Base-by-base conservation (phyloP, 2,797 vertebrate genomes). In the Pantherophis alleghaniensis region DNA sequence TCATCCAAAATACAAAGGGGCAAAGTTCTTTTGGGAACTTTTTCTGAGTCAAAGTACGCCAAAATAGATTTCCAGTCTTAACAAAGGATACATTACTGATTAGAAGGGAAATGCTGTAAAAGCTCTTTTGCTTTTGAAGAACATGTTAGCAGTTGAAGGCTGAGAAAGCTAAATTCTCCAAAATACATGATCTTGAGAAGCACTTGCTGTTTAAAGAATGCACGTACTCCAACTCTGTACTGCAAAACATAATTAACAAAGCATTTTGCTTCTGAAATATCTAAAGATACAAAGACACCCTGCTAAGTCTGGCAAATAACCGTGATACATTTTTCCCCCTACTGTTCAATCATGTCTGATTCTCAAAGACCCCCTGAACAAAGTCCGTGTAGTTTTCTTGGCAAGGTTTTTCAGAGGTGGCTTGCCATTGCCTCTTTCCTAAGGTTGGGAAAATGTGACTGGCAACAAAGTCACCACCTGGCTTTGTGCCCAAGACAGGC, bases 71-170 rank as follows among this genome's bases (percentile, higher is more conserved):
- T 74, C 20, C 53, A 74, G 42, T 5, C 11, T 87, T 79, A 47
- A 88, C 89, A 59, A 93, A 74, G 53, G 26, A 69, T 32, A 60
- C 37, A 88, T 88, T 24, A 86, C 51, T 60, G 37, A 93, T 79
- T 74, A 74, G 32, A 87, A 88, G 26, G 28, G n/a, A 91, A 91
- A 22, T 59, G 63, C 55, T 91, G 57, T 90, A 86, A 92, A 92
- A 92, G 55, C 47, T 28, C 13, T 28, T 63, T 42, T 69, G 26
- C 37, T 69, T 7, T 37, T n/a, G 88, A 37, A 90, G 56, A 83
- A 88, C 66, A n/a, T 2, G 37, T 63, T 74, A 47, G 18, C 18
- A 18, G 26, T 37, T 74, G 26, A 87, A 86, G 47, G 14, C n/a
- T 55, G 55, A 32, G 55, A 53, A 51, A 56, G 18, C 61, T 69